Evolutionary conservation across 2,888 invertebrate genomes (phyloP).

Genomic region (Mesopsocus fuscifrons): DNA sequence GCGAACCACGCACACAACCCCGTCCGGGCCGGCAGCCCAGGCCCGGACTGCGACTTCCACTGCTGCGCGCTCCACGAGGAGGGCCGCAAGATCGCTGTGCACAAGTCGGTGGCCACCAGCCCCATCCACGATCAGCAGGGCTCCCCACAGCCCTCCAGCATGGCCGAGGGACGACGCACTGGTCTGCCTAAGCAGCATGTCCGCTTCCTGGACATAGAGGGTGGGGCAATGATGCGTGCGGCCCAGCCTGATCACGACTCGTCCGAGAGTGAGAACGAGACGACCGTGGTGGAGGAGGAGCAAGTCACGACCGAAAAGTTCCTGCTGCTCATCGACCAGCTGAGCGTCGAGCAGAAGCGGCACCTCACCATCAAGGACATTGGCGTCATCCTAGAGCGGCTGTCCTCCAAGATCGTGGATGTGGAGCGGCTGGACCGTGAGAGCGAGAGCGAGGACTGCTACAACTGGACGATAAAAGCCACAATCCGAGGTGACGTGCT

Average conservation of each 20-base stretch:
- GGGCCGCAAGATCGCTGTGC: conserved; percentile 76
- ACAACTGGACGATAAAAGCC: conserved; percentile 94
- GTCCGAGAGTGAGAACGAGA: conserved; percentile 84
- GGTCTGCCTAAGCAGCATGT: conserved; percentile 36
- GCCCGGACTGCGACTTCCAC: conserved; percentile 81
- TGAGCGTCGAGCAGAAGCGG: conserved; percentile 79
- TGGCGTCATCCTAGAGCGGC: conserved; percentile 79
- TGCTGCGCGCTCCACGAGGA: conserved; percentile 90
- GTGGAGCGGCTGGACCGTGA: conserved; percentile 83
- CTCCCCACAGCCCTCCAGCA: conserved; percentile 39
- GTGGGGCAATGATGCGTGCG: conserved; percentile 14
- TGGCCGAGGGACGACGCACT: conserved; percentile 15
- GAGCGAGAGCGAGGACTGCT: conserved; percentile 82
- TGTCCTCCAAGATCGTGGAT: conserved; percentile 83
- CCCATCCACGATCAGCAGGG: conserved; percentile 60
- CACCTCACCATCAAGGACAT: conserved; percentile 89
- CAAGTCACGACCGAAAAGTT: conserved; percentile 79
- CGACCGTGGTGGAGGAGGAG: conserved; percentile 83
- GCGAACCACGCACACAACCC: conserved; percentile 45
- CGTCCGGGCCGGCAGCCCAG: conserved; percentile 42
- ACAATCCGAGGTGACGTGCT: conserved; percentile 81
- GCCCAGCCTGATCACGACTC: conserved; percentile 49
- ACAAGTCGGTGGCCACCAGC: conserved; percentile 82
- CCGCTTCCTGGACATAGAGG: conserved; percentile 65
- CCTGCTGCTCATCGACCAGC: conserved; percentile 78